phyloP scores from a whole-genome alignment of 2,797 vertebrate genomes.

The Microhierax caerulescens region DNA sequence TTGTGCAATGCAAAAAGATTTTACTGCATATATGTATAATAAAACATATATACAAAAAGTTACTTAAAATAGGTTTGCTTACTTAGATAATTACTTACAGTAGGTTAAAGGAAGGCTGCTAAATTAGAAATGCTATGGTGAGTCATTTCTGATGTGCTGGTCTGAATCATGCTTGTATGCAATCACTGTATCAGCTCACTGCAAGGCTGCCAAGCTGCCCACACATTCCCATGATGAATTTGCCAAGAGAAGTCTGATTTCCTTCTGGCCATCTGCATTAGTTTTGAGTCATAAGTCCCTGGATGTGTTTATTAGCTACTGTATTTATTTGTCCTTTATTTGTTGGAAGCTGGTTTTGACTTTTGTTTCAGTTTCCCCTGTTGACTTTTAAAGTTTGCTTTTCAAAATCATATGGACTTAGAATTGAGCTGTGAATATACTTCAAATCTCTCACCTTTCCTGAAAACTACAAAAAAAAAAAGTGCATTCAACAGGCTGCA shows the following conservation, averaged over 20 bases:
- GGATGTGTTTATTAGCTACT: slow-evolving; percentile 42
- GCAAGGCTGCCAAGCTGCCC: slow-evolving; percentile 32
- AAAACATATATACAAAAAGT: background rate
- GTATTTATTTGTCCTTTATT: background rate
- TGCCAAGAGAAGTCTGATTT: slow-evolving; percentile 34
- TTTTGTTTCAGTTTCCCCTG: background rate
- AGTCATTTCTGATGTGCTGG: background rate
- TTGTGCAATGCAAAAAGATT: background rate
- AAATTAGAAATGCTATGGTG: background rate
- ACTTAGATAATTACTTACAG: background rate
- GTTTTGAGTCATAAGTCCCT: slow-evolving; percentile 7
- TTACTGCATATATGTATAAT: background rate
- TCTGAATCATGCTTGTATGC: background rate
- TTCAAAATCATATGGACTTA: background rate
- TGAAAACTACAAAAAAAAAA: background rate
- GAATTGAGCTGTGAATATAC: background rate
- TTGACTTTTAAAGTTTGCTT: background rate
- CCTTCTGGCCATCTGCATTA: slow-evolving; percentile 27
- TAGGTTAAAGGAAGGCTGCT: background rate
- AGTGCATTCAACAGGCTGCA: background rate
- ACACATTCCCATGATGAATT: slow-evolving; percentile 25
- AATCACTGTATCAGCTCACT: background rate
- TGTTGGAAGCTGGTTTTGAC: background rate
- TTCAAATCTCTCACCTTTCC: background rate
- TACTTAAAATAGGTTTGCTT: background rate